A percentile compares a stretch with the other conserved stretches of the same genome.
Evolutionary conservation across 2,888 invertebrate species (phyloP).

Genomic region (Lasius fuliginosus): DNA sequence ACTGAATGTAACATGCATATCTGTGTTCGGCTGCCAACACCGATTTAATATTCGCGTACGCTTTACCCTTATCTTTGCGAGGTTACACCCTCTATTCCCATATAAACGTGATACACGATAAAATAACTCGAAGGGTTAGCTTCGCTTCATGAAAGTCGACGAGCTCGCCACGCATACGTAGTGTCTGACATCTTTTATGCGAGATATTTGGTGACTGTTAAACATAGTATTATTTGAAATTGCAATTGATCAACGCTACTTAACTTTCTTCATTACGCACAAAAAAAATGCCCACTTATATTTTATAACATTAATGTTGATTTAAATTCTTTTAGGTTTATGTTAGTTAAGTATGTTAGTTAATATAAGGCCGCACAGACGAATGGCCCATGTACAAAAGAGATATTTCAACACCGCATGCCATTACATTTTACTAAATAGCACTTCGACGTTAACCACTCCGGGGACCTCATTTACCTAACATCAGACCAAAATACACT

Average conservation of each 20-base stretch:
- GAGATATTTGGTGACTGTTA: slow-evolving; percentile 9
- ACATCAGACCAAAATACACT: slow-evolving; percentile 31
- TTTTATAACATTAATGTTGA: not conserved
- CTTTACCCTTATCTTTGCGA: slow-evolving; percentile 60
- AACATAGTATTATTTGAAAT: not conserved
- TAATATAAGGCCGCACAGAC: not conserved
- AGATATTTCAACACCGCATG: not conserved
- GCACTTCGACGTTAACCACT: slow-evolving; percentile 42
- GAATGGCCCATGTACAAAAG: not conserved
- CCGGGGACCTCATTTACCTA: slow-evolving; percentile 44
- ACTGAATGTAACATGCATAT: slow-evolving; percentile 43
- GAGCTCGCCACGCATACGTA: slow-evolving; percentile 44
- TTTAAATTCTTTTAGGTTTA: not conserved
- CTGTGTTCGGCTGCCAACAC: slow-evolving; percentile 33
- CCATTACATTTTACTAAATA: slow-evolving; percentile 42
- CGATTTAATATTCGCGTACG: slow-evolving; percentile 72
- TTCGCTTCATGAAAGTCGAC: slow-evolving; percentile 35
- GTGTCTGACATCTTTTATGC: not conserved
- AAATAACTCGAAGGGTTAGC: slow-evolving; percentile 55
- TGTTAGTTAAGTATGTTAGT: not conserved
- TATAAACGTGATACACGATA: slow-evolving; percentile 63
- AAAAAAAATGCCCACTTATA: not conserved
- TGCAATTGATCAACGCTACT: slow-evolving; percentile 8
- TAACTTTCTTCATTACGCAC: not conserved
- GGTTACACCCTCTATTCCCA: slow-evolving; percentile 61